Base-by-base conservation (phyloP, 1,140 invertebrate species). In the Ridgeia piscesae region DNA sequence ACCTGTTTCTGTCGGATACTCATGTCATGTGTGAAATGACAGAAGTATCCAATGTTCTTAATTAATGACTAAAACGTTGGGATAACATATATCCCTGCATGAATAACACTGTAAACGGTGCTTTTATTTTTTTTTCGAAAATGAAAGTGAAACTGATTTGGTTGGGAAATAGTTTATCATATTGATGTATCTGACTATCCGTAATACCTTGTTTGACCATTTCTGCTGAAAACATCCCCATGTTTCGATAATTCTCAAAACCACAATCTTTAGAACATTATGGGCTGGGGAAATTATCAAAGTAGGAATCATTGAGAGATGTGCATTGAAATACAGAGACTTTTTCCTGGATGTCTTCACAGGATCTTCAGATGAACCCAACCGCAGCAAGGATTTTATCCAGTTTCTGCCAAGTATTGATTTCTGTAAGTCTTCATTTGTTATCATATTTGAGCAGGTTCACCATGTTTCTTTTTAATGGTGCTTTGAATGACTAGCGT, bases 381-480 rank as follows among this genome's bases (percentile, higher is more conserved):
- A 92, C 50, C 91, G 92, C 91, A 93, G 35, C 35, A 77, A 77
- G 58, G 58, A 77, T 77, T 77, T 93, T 48, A 91, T 95, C 9
- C 94, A 94, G 92, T 93, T 95, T 92, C 93, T 95, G 9, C 95
- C 95, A 17, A 95, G 94, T 93, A 93, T 94, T 91, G 95, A 95
- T 89, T 95, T 95, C 91, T 94, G 95, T 95, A 93, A 95, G 94
- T 94, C 21, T 21, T 89, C 4, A 42, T 42, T 42, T n/a, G n/a
- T 42, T 42, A 77, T 31, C 6, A 77, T 31, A 77, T 21, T 77
- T 77, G 11, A 77, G 27, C 17, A 14, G 58, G 58, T 77, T 77
- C 27, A 27, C 58, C 27, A 21, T 77, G 58, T 77, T 77, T 8
- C 27, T 27, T 0, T 14, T 2, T 17, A 9, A 77, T 17, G 58